Conservation (phyloP, 2,888 invertebrate species). For the Drosophila mettleri region DNA sequence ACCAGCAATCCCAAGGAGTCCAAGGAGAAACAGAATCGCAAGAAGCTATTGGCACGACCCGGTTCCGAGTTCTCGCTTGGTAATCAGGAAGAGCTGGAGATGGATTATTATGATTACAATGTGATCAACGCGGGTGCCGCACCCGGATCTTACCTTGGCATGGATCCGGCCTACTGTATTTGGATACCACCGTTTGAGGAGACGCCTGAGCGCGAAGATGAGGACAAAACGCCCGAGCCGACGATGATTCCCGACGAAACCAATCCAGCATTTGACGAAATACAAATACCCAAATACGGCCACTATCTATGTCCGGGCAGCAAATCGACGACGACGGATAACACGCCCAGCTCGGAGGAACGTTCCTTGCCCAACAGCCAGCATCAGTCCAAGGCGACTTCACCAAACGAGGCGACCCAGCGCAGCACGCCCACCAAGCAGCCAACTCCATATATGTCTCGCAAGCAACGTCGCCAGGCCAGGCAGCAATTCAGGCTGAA, state of each 20-base stretch:
- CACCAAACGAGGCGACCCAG: constrained; percentile 74
- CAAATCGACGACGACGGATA: constrained; percentile 68
- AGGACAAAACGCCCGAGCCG: constrained; percentile 86
- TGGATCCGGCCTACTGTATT: constrained; percentile 95
- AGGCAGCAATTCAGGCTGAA: constrained; percentile 72
- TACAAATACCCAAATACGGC: constrained; percentile 85
- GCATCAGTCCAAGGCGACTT: constrained; percentile 81
- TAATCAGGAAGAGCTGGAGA: constrained; percentile 91
- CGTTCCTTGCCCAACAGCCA: constrained; percentile 81
- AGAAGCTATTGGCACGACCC: constrained; percentile 88
- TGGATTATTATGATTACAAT: constrained; percentile 96
- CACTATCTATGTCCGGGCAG: constrained; percentile 86
- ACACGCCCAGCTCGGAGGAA: constrained; percentile 87
- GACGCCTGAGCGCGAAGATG: constrained; percentile 89
- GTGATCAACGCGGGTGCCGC: constrained; percentile 93
- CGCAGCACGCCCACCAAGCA: constrained; percentile 62
- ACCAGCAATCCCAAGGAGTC: constrained; percentile 89
- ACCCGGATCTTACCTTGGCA: constrained; percentile 94
- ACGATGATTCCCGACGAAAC: constrained; percentile 82
- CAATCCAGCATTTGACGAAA: constrained; percentile 84
- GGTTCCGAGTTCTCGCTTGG: constrained; percentile 92
- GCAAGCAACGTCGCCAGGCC: constrained; percentile 73
- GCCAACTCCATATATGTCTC: constrained; percentile 71
- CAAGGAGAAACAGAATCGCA: constrained; percentile 92
- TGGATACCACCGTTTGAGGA: constrained; percentile 94